Evolutionary conservation across 30 jellyfish, hydroid and myxozoan genomes (phyloP).

Genomic region (Mastigias papua): DNA sequence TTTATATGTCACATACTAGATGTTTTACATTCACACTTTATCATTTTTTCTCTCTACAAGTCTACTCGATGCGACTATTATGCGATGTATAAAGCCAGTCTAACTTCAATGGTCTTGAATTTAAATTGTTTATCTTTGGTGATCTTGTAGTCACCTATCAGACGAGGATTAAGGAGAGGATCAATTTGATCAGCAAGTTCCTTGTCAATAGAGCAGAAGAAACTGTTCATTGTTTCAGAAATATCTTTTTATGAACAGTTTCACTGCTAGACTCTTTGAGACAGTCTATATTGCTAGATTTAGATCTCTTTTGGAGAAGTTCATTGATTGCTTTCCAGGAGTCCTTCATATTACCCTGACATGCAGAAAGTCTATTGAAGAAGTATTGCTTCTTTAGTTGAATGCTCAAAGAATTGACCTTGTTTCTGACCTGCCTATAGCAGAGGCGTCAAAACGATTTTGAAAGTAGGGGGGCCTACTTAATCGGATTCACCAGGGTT

Average conservation of each 20-base stretch:
- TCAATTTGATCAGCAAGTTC: conserved; percentile 48
- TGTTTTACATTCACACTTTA: too few relatives aligned
- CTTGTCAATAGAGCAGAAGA: conserved; percentile 68
- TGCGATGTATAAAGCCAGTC: too few relatives aligned
- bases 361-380: conserved; percentile 23
- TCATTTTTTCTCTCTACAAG: too few relatives aligned
- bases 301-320: conserved; percentile 1
- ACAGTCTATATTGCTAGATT: conserved; percentile 52
- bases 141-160: conserved; percentile 13
- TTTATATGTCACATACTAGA: too few relatives aligned
- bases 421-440: conserved; percentile 55
- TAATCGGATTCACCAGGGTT: too few relatives aligned
- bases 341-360: too few relatives aligned
- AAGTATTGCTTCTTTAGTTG: conserved; percentile 44
- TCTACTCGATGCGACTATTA: too few relatives aligned
- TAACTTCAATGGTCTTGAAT: too few relatives aligned
- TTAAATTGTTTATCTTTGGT: too few relatives aligned
- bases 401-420: conserved; percentile 12
- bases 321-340: neutral
- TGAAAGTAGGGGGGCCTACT: too few relatives aligned
- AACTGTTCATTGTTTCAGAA: conserved; percentile 61
- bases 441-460: too few relatives aligned
- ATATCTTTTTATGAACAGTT: conserved; percentile 36
- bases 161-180: conserved; percentile 51
- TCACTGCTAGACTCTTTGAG: conserved; percentile 36